Evolutionary conservation across 2,797 vertebrate species (phyloP).

Genomic region (Varecia variegata): DNA sequence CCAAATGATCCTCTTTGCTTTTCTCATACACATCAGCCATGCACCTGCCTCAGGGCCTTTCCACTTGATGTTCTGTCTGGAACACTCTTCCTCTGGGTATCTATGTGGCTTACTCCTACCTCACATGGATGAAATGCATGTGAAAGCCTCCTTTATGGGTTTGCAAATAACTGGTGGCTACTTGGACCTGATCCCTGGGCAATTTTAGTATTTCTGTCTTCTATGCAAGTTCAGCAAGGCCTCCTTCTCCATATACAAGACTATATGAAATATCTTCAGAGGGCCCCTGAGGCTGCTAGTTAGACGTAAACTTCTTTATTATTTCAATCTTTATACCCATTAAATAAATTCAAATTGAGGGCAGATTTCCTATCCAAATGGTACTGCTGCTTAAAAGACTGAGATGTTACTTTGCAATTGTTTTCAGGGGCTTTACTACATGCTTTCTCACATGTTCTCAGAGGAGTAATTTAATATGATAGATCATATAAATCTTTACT

Average conservation of each 20-base stretch:
- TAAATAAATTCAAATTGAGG: neutral
- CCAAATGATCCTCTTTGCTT: neutral
- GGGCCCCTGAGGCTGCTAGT: neutral
- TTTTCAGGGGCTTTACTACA: neutral
- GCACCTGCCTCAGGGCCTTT: neutral
- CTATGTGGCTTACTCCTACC: neutral
- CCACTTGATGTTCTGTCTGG: neutral
- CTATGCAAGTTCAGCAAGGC: neutral
- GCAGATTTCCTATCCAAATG: neutral
- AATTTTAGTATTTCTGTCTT: neutral
- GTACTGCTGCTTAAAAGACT: neutral
- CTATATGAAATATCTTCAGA: neutral
- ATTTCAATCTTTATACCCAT: neutral
- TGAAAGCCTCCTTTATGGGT: neutral
- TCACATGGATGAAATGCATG: neutral
- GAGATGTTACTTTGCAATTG: neutral
- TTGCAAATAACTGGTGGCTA: neutral
- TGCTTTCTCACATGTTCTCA: neutral
- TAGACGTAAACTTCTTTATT: conserved; percentile 22
- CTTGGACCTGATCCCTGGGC: neutral
- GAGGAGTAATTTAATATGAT: neutral
- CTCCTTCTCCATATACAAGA: neutral
- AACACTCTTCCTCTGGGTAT: neutral
- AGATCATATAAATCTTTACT: neutral
- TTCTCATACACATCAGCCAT: neutral